Evolutionary conservation across 2,888 invertebrate species (phyloP), one percentile per base, ranked within the genome.

Genomic region (Lacanobia wlatinum): DNA sequence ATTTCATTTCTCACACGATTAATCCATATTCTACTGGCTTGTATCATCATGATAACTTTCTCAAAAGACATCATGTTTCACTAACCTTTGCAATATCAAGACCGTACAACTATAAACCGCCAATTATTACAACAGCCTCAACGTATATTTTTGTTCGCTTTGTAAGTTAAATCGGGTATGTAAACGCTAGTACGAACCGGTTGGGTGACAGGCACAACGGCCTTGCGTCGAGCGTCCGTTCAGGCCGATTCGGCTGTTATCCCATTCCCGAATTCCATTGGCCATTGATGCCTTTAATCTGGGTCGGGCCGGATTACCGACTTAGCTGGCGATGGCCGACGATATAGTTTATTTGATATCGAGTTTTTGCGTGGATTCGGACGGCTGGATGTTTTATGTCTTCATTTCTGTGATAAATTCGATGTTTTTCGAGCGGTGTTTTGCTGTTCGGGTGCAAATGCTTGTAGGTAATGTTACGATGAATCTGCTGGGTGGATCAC

Each of bases 211-310:
- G 90, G 89, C 88, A 63, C 84, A 85, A 84, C 90, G 91, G 88
- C 94, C 94, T 94, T 93, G 94, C 34, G 34, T 83, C 75, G 71
- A 77, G 70, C 75, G 83, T 83, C 80, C 85, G 76, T 62, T 80
- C 73, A 68, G 62, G 69, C 75, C 79, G 73, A 80, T 71, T 78
- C 78, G 87, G 78, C 87, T 86, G 85, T 87, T 88, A 88, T 89
- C 87, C 90, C 89, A 89, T 90, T 90, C 90, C 91, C 88, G 88
- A 92, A 92, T 92, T 89, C 92, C 91, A 84, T 79, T 88, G 89
- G 88, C 92, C 91, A 84, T 79, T 88, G 88, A 88, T 88, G 78
- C 84, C 80, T 82, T 78, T 82, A 83, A 84, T 83, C 84, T 73
- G 80, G 66, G 43, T 68, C 79, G 60, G 63, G 61, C 64, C 64